Evolutionary conservation across 2,797 vertebrate genomes (phyloP), one percentile per base, ranked within the genome.

Genomic region (Streptopelia turtur): DNA sequence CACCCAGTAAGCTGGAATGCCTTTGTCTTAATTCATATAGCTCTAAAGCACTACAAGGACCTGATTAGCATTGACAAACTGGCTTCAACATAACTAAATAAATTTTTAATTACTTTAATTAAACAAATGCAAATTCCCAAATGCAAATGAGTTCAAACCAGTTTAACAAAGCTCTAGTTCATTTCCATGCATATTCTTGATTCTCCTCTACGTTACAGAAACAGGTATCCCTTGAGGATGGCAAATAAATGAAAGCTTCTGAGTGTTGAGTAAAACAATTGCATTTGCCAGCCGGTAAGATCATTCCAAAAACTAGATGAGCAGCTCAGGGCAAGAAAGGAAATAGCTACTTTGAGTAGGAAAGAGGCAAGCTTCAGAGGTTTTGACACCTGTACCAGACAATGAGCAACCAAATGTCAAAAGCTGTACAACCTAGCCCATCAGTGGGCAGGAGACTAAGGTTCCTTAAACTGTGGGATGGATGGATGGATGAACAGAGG

Each of bases 51-150:
- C 52, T 55, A 69, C 60, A 69, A 81, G 53, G 59, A 86, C 43
- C 45, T 85, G 92, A 94, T 94, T 92, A 90, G 68, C 60, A 95
- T 66, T 85, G 87, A 92, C 78, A 83, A 93, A 95, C 53, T 75
- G 41, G 33, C 57, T 97, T 82, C 53, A 92, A 64, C 76, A 47
- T 59, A 89, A 93, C 49, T 31, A 71, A 95, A 92, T 89, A 92
- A 80, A 68, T 31, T 79, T 91, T 94, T 90, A 86, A 96, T 96
- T 81, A 93, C 59, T 91, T 97, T 89, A 90, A 88, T 95, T 94
- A 95, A 89, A 96, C 63, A 90, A 91, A 95, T 76, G 70, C 61
- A 91, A 96, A 91, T 89, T 92, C 63, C 79, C 84, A 63, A 91
- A 72, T 59, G 61, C 50, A 88, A 52, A 79, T 53, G 43, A 75